Conservation (phyloP, 2,113 vertebrate genomes). For the Phaethornis superciliosus region DNA sequence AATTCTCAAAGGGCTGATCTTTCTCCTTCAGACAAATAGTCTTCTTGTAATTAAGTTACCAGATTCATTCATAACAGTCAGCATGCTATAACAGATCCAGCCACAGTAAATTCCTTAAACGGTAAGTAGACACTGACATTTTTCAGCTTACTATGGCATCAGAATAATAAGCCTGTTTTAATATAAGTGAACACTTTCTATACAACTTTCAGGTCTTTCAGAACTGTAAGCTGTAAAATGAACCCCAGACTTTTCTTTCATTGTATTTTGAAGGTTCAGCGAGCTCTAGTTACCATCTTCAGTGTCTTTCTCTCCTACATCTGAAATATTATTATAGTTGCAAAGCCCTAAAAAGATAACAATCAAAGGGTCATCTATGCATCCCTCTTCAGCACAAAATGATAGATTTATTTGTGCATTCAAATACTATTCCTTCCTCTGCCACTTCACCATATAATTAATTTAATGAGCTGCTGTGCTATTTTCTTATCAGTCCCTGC, state of each 20-base stretch:
- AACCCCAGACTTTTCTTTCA: not conserved
- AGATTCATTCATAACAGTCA: not conserved
- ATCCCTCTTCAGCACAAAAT: not conserved
- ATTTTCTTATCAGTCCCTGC: not conserved
- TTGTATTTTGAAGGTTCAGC: not conserved
- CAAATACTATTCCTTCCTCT: not conserved
- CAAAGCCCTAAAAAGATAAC: not conserved
- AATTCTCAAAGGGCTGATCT: not conserved
- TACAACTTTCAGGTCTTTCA: not conserved
- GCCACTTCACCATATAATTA: not conserved
- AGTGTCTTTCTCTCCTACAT: not conserved
- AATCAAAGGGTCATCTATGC: not conserved
- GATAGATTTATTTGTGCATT: not conserved
- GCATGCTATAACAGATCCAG: no score
- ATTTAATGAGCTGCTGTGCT: not conserved
- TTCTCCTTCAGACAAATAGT: not conserved
- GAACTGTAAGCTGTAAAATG: not conserved
- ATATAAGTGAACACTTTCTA: not conserved
- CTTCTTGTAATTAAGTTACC: not conserved
- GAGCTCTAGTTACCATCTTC: not conserved
- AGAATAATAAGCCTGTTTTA: not conserved
- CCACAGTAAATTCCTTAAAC: not conserved
- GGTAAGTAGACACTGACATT: not conserved
- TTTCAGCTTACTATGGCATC: not conserved
- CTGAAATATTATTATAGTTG: not conserved